A percentile compares a stretch with the other conserved stretches of the same genome.
Conservation (phyloP, 2,113 vertebrate species). For the Triplophysa rosa region DNA sequence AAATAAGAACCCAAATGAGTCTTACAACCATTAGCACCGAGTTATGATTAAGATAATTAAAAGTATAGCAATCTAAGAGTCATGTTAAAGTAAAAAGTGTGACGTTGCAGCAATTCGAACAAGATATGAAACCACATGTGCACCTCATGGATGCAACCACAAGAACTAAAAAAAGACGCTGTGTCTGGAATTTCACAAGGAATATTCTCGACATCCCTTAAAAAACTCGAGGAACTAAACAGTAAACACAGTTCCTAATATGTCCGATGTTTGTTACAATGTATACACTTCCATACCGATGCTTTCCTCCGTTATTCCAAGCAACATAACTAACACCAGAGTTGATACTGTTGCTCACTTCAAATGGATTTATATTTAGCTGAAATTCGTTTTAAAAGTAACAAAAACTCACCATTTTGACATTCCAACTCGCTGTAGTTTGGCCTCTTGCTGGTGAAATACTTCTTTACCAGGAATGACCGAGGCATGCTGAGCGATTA, state of each 20-base stretch:
- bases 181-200: background rate
- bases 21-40: background rate
- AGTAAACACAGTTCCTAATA: background rate
- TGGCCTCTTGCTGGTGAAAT: conserved; percentile 89
- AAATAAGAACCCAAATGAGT: conserved; percentile 57
- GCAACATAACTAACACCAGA: background rate
- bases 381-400: background rate
- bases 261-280: background rate
- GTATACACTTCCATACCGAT: no score
- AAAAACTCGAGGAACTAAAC: background rate
- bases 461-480: conserved; percentile 93
- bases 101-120: background rate
- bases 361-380: background rate
- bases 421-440: conserved; percentile 95
- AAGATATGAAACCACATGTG: background rate
- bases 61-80: no score
- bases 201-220: background rate
- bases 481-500: conserved; percentile 83
- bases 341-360: background rate
- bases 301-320: background rate
- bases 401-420: conserved; percentile 79
- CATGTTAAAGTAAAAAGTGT: no score
- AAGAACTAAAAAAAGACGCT: background rate
- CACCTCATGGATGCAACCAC: background rate
- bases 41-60: no score